Evolutionary conservation across 2,797 vertebrate species (phyloP).

Genomic region (Smutsia temminckii): DNA sequence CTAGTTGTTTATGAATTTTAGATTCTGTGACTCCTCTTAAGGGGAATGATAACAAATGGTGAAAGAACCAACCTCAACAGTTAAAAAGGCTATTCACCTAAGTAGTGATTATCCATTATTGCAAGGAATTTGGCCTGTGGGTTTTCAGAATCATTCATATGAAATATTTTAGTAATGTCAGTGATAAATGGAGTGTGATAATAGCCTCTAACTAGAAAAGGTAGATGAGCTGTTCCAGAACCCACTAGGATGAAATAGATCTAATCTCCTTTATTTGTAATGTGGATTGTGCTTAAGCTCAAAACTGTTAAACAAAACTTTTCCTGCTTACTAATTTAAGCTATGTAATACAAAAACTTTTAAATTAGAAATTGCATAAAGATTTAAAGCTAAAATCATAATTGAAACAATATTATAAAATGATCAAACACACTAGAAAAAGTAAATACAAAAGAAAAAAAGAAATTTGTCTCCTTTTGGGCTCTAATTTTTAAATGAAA

Average conservation of each 20-base stretch:
- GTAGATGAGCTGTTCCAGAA: background rate
- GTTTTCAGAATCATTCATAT: background rate
- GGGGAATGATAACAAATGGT: background rate
- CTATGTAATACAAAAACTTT: background rate
- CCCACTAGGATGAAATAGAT: background rate
- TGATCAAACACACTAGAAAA: background rate
- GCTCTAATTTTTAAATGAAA: slow-evolving; percentile 5
- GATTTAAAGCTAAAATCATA: background rate
- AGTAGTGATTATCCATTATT: background rate
- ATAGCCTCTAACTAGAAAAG: background rate
- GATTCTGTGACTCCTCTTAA: background rate
- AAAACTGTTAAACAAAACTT: background rate
- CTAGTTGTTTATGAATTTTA: background rate
- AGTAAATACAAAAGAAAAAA: background rate
- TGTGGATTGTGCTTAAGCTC: background rate
- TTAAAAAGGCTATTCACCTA: background rate
- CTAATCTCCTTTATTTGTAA: background rate
- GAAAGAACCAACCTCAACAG: background rate
- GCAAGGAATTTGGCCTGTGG: background rate
- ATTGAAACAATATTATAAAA: background rate
- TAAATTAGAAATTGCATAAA: background rate
- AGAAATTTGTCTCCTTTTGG: background rate
- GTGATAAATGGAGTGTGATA: background rate
- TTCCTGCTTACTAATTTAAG: background rate
- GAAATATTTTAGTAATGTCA: slow-evolving; percentile 8